Evolutionary conservation across 2,888 invertebrate genomes (phyloP).

Genomic region (Pegoplata infirma): DNA sequence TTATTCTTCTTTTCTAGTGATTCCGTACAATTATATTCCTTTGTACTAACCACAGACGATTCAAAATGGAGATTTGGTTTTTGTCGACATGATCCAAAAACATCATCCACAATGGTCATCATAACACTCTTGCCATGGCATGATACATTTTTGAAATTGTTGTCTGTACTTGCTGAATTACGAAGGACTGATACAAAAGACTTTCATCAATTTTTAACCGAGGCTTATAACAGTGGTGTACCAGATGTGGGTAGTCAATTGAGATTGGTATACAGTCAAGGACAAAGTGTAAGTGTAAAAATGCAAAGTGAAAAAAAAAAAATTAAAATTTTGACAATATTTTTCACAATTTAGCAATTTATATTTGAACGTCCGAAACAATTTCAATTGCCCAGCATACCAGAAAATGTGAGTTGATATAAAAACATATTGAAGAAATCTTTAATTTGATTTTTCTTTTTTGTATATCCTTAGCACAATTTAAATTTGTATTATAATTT

Average conservation of each 20-base stretch:
- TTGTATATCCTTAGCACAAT: no score
- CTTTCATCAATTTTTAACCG: constrained; percentile 81
- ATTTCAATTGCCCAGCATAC: constrained; percentile 93
- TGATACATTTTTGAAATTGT: constrained; percentile 87
- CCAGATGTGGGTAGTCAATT: constrained; percentile 85
- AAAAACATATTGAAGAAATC: not conserved
- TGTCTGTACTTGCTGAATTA: constrained; percentile 75
- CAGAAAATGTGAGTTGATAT: constrained; percentile 89
- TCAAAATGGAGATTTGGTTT: constrained; percentile 99
- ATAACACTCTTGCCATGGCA: constrained; percentile 97
- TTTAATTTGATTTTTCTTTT: constrained; percentile 63
- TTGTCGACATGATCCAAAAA: constrained; percentile 95
- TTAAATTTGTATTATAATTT: constrained; percentile 98
- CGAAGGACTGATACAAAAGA: constrained; percentile 71
- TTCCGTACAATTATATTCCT: constrained; percentile 96
- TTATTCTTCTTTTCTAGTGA: constrained; percentile 82
- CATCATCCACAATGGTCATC: constrained; percentile 90
- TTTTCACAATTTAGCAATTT: constrained; percentile 82
- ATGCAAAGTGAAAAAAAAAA: no score
- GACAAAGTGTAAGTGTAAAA: constrained; percentile 80
- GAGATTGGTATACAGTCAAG: constrained; percentile 81
- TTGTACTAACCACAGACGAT: constrained; percentile 95
- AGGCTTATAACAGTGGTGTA: constrained; percentile 83
- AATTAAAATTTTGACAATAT: no score
- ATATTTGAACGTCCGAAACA: constrained; percentile 88